Evolutionary conservation across 1,140 invertebrate species (phyloP), one percentile per base, ranked within the genome.

Genomic region (Schlechtendalia chinensis): DNA sequence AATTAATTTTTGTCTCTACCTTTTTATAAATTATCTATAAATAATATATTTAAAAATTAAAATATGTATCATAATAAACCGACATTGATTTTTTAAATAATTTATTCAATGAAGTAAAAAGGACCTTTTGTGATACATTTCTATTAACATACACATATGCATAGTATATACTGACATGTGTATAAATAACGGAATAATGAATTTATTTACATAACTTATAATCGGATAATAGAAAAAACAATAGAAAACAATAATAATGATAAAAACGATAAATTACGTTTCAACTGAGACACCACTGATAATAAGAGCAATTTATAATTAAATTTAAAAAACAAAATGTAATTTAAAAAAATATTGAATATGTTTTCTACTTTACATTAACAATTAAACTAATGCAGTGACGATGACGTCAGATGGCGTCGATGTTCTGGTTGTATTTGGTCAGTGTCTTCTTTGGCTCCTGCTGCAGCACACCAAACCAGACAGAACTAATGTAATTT

Each of bases 401-500:
- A 45, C 27, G n/a, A 75, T 75, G 11, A n/a, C n/a, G n/a, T n/a
- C n/a, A 72, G 17, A 72, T 75, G 72, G 72, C 72, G 72, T 58
- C 54, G 54, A 61, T 58, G 54, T 54, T 77, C 74, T 77, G 14
- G 53, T 59, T 77, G 8, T 56, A 77, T 32, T 77, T 59, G 74
- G 56, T 77, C 74, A 77, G 32, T 79, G 58, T 63, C 45, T 79
- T 61, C 32, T 79, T 79, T 79, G 58, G 75, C 75, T 63, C 75
- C 39, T 29, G 12, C 32, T 4, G 32, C 32, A 39, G 32, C 17
- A 54, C 39, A 27, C 58, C 56, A 61, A 79, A 63, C 75, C 75
- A 59, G 58, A 79, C 75, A 59, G 58, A 47, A 79, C 54, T 79
- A 79, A 79, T 79, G 75, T 79, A 79, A 79, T 79, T 79, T 79